A percentile compares a stretch with the other conserved stretches of the same genome.
Evolutionary conservation across 2,113 vertebrate genomes (phyloP).

Genomic region (Crotalus helleri): DNA sequence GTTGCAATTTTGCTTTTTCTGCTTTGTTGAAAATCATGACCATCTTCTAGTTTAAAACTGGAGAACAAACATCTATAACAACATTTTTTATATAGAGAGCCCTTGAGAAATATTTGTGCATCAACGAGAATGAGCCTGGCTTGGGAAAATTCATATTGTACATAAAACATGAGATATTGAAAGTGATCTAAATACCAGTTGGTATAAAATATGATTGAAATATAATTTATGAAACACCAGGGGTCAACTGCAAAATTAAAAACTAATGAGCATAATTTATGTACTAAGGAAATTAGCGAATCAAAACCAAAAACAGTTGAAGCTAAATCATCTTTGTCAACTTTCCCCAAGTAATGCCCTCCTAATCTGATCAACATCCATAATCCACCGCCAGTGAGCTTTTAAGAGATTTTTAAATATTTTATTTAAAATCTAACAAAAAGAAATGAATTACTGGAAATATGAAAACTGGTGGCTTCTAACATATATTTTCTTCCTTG

Average conservation of each 20-base stretch:
- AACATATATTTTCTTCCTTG: neutral
- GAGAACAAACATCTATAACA: neutral
- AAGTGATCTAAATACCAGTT: neutral
- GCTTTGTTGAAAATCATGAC: neutral
- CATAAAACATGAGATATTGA: neutral
- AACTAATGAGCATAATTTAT: neutral
- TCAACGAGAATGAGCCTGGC: neutral
- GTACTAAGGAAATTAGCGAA: neutral
- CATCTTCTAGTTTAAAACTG: neutral
- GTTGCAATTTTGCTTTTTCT: neutral
- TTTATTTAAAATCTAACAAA: neutral
- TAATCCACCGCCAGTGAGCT: neutral
- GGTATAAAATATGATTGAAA: neutral
- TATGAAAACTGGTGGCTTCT: neutral
- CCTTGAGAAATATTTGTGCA: neutral
- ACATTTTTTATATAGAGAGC: neutral
- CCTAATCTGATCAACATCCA: neutral
- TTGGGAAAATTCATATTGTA: neutral
- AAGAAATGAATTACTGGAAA: neutral
- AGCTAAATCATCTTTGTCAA: neutral
- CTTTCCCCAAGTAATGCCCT: neutral
- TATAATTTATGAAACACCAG: neutral
- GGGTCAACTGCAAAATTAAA: neutral
- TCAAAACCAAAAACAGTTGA: neutral
- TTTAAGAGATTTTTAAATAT: neutral